Evolutionary conservation across 2,797 vertebrate species (phyloP), one percentile per base, ranked within the genome.

Genomic region (Otus scops): DNA sequence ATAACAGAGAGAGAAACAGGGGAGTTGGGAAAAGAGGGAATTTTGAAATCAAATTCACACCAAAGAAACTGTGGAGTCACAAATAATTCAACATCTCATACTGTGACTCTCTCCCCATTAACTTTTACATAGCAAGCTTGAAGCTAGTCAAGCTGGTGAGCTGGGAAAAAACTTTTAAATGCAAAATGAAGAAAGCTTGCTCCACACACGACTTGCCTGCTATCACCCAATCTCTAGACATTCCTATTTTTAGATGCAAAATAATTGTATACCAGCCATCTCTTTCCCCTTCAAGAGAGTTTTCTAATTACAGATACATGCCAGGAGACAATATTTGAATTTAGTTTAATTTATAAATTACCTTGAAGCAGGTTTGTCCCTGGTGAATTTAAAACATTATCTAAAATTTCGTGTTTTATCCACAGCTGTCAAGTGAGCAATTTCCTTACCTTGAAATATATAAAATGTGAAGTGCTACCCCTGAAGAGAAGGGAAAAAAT

Each of bases 321-420:
- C 81, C 48, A 30, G 51, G 68, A 97, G 92, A 95, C 75, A 96
- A 95, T 85, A 73, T 95, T 91, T 94, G 79, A 87, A 63, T 95
- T 93, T 82, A 82, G 68, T 93, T 94, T 95, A 91, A 97, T 96
- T 96, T 92, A 91, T 88, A 93, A 97, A 92, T 85, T 96, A 94
- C 94, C 92, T 94, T 85, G 84, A 93, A 95, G 85, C 91, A 90
- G 70, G 53, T 77, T 89, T 79, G 53, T 88, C 95, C 94, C 87
- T 27, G 11, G n/a, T 91, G 94, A 88, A 88, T 95, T 92, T 84
- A 68, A 71, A 73, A 53, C 34, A 80, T 87, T 89, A 85, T 56
- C 95, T 88, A 65, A 94, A 93, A 86, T 94, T 89, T 75, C 19
- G 4, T 79, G 86, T 91, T 96, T 97, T 91, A 84, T 70, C 88